Conservation (phyloP, 2,888 invertebrate species). For the Cerceris ruficornis region DNA sequence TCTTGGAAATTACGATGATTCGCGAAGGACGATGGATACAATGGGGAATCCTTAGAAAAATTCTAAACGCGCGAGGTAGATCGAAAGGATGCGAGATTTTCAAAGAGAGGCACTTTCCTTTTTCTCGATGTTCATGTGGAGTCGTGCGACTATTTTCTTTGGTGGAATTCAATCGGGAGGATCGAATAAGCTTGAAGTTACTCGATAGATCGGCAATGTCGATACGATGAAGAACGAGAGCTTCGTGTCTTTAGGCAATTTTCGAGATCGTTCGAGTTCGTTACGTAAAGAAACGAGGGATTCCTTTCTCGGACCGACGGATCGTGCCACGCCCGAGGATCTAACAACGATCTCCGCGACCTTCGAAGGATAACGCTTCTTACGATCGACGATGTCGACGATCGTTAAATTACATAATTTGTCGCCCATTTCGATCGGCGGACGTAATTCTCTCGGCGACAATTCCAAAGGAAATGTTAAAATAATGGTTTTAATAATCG, state of each 20-base stretch:
- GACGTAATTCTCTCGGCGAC: too few species aligned
- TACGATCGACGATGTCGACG: slow-evolving; percentile 19
- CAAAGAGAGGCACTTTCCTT: slow-evolving; percentile 35
- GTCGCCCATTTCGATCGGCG: too few species aligned
- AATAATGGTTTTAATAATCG: too few species aligned
- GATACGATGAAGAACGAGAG: too few species aligned
- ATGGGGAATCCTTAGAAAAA: slow-evolving; percentile 43
- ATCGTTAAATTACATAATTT: neutral
- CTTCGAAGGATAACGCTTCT: slow-evolving; percentile 44
- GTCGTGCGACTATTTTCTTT: too few species aligned
- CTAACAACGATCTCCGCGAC: slow-evolving; percentile 41
- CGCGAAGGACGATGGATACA: slow-evolving; percentile 32
- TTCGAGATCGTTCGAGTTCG: slow-evolving; percentile 42
- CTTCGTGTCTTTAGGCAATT: neutral
- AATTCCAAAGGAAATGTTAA: too few species aligned
- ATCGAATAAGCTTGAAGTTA: too few species aligned
- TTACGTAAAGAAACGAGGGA: slow-evolving; percentile 64
- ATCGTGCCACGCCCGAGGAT: slow-evolving; percentile 61
- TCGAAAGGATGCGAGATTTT: slow-evolving; percentile 25
- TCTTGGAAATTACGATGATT: slow-evolving; percentile 38
- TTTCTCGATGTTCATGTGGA: slow-evolving; percentile 28
- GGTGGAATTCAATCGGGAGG: too few species aligned
- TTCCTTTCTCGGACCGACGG: slow-evolving; percentile 53
- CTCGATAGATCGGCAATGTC: too few species aligned
- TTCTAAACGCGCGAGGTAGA: slow-evolving; percentile 60